Conservation (phyloP, 2,113 vertebrate genomes). For the Brachyistius frenatus region DNA sequence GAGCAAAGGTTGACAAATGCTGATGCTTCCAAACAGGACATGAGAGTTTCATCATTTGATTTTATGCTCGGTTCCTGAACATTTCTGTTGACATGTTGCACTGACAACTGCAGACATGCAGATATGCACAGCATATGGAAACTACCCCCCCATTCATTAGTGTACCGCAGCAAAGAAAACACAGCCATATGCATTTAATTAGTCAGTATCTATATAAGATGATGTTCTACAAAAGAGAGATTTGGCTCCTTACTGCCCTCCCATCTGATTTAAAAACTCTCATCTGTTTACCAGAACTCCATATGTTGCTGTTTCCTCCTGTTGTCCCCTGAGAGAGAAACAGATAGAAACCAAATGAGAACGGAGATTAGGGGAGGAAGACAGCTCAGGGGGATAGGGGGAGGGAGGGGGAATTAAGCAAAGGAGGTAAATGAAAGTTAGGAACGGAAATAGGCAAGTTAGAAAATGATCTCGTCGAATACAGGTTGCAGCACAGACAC, state of each 20-base stretch:
- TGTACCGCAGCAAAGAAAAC: background rate
- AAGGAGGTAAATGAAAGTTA: constrained; percentile 1
- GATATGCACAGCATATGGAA: constrained; percentile 17
- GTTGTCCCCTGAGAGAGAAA: constrained; percentile 22
- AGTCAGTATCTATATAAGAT: constrained; percentile 1
- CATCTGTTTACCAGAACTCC: constrained; percentile 44
- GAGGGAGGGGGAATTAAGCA: background rate
- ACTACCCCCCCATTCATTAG: background rate
- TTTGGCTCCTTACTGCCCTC: background rate
- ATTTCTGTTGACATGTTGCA: background rate
- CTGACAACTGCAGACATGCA: background rate
- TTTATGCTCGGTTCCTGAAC: background rate
- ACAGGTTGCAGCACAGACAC: background rate
- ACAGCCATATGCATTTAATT: constrained; percentile 7
- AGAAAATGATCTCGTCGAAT: background rate
- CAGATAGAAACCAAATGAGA: constrained; percentile 9
- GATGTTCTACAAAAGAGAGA: background rate
- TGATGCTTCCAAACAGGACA: background rate
- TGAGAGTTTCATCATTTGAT: background rate
- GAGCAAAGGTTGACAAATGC: too few relatives aligned
- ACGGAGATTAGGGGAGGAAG: background rate
- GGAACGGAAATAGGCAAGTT: background rate
- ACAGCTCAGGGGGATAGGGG: too few relatives aligned
- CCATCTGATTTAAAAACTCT: constrained; percentile 14
- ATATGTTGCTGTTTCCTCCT: constrained; percentile 20